A percentile compares a stretch with the other conserved stretches of the same genome.
These are phyloP conservation scores for Epirrita christyi DNA, from an alignment of 2,888 invertebrate species.

Conservation along the genomic window DNA sequence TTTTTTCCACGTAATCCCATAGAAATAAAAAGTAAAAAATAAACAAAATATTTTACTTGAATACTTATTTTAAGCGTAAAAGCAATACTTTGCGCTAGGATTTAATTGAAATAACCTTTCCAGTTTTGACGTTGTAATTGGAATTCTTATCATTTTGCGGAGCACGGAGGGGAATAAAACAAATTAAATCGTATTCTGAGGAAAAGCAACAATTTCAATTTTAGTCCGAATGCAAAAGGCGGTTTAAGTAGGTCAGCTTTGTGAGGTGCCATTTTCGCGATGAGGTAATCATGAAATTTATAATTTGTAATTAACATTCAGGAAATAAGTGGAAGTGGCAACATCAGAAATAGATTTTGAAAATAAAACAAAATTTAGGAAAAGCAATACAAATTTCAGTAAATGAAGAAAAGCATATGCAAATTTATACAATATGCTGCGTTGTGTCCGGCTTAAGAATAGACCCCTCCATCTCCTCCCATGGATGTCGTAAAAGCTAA, in stretches of 20 bases:
- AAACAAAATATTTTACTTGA: neutral
- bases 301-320: constrained; percentile 25
- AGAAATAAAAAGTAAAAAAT: neutral
- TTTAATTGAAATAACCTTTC: constrained; percentile 33
- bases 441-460: too few relatives aligned
- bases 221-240: constrained; percentile 30
- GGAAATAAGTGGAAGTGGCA: constrained; percentile 10
- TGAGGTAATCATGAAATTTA: constrained; percentile 16
- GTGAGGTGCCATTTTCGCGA: constrained; percentile 27
- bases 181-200: constrained; percentile 25
- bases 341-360: too few relatives aligned
- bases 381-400: too few relatives aligned
- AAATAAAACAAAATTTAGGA: too few relatives aligned
- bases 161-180: constrained; percentile 16
- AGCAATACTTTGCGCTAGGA: constrained; percentile 3
- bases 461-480: too few relatives aligned
- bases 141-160: constrained; percentile 38
- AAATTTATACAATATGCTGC: too few relatives aligned
- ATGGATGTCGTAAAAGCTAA: too few relatives aligned
- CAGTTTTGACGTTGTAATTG: constrained; percentile 35
- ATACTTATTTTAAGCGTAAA: neutral
- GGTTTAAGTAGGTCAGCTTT: constrained; percentile 34
- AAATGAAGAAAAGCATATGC: too few relatives aligned
- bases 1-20: too few relatives aligned
- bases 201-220: constrained; percentile 38